phyloP scores from a whole-genome alignment of 2,797 vertebrate genomes.

The Sparidentex hasta region DNA sequence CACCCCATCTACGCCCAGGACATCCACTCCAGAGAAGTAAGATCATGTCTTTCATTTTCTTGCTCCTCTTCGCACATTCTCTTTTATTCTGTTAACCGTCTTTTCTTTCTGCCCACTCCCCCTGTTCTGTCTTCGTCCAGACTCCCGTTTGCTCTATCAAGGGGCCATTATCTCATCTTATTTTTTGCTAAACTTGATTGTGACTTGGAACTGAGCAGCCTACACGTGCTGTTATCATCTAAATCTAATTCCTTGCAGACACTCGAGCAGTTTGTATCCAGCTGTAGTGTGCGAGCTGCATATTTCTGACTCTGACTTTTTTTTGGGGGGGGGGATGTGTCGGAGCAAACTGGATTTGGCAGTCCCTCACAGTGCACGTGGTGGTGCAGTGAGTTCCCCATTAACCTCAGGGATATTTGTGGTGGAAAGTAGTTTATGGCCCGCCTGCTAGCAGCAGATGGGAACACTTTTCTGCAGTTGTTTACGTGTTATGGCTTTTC shows the following conservation, averaged over 20 bases:
- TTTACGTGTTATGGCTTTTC: conserved; percentile 78
- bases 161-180: conserved; percentile 37
- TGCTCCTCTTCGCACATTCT: conserved; percentile 27
- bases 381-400: conserved; percentile 66
- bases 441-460: conserved; percentile 79
- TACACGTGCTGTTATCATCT: conserved; percentile 25
- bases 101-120: neutral
- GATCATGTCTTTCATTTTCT: conserved; percentile 49
- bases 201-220: conserved; percentile 24
- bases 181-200: conserved; percentile 39
- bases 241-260: conserved; percentile 29
- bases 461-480: conserved; percentile 81
- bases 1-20: conserved; percentile 94
- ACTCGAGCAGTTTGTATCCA: conserved; percentile 15
- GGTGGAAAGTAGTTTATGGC: conserved; percentile 74
- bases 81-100: neutral
- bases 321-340: conserved; percentile 49
- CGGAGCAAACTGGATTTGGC: conserved; percentile 65
- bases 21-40: conserved; percentile 95
- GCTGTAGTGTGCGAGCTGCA: conserved; percentile 22
- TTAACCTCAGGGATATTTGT: conserved; percentile 80
- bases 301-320: conserved; percentile 52
- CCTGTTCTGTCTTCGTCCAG: conserved; percentile 6
- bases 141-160: conserved; percentile 37
- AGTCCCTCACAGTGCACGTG: conserved; percentile 54